Percentiles rank a stretch among this genome's conserved stretches.
Evolutionary conservation across 2,888 invertebrate genomes (phyloP).

Genomic region (Parnassius apollo): DNA sequence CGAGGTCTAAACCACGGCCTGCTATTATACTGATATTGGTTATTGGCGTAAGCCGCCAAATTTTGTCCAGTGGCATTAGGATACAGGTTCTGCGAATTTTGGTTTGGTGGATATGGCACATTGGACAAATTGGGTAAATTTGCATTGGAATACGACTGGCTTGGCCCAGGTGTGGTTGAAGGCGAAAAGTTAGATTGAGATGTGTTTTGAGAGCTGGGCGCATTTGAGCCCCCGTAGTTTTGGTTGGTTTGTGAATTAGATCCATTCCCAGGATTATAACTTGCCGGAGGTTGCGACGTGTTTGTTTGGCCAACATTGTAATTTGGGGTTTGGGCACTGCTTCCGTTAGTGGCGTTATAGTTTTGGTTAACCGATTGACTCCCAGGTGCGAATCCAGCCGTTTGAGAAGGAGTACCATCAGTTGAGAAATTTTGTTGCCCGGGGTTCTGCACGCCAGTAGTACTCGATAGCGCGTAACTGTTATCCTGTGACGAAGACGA

Average conservation of each 20-base stretch:
- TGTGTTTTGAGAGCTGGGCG: slow-evolving; percentile 53
- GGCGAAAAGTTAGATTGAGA: slow-evolving; percentile 64
- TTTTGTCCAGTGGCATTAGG: slow-evolving; percentile 75
- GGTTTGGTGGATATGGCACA: slow-evolving; percentile 58
- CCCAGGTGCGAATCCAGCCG: slow-evolving; percentile 47
- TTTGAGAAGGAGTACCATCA: slow-evolving; percentile 53
- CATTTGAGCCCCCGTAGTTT: slow-evolving; percentile 44
- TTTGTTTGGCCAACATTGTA: slow-evolving; percentile 52
- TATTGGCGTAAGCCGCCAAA: slow-evolving; percentile 71
- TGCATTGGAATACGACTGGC: slow-evolving; percentile 54
- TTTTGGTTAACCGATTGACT: slow-evolving; percentile 52
- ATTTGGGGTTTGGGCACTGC: slow-evolving; percentile 42
- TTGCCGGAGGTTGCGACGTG: slow-evolving; percentile 55
- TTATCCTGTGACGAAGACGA: slow-evolving; percentile 69
- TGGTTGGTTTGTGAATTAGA: slow-evolving; percentile 51
- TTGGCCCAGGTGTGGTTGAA: slow-evolving; percentile 66
- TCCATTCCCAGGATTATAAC: slow-evolving; percentile 57
- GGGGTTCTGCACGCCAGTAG: slow-evolving; percentile 44
- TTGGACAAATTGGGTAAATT: slow-evolving; percentile 60
- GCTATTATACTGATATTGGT: slow-evolving; percentile 71
- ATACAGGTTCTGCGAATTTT: slow-evolving; percentile 57
- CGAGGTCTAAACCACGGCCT: slow-evolving; percentile 71
- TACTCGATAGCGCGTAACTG: slow-evolving; percentile 49
- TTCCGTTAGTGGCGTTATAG: slow-evolving; percentile 54
- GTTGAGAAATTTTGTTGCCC: slow-evolving; percentile 52